Evolutionary conservation across 2,888 invertebrate species (phyloP), one percentile per base, ranked within the genome.

Genomic region (Alsophila aescularia): DNA sequence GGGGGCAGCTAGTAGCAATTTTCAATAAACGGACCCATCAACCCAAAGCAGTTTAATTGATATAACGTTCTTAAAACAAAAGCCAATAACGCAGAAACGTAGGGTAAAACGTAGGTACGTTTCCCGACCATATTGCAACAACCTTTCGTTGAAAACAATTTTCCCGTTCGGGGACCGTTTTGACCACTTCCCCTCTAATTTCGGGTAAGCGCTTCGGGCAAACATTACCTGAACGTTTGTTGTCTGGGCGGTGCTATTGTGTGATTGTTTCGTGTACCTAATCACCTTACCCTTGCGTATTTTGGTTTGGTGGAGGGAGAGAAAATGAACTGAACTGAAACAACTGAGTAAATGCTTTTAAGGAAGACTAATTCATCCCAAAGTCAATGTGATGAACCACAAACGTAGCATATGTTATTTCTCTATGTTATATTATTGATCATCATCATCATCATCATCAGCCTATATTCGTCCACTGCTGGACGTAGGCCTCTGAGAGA

Each of bases 101-200:
- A 68, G 73, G 70, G 75, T 55, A 75, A 48, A 31, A 66, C 67
- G 67, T 75, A 79, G 67, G 67, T 75, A 79, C 81, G 82, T 81
- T 79, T 81, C 72, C 70, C 65, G 61, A 55, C 61, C 62, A 61
- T 69, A 74, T 72, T 73, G 70, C 72, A 66, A 68, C 72, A 79
- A 78, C 79, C 81, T 81, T 79, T 75, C 66, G 65, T 66, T 69
- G 70, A 73, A 79, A 83, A 79, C 78, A 79, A 79, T 81, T 82
- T 82, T 73, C 79, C 72, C 74, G 69, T 74, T 73, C 51, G 60
- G 62, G 70, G 66, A 69, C 66, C 66, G 70, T 77, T 82, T 72
- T 61, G 70, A 73, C 73, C 72, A 76, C 75, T 74, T 76, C 65
- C 72, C 67, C 72, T 76, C 75, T 85, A 81, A 83, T 84, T 82